Conservation (phyloP, 2,888 invertebrate species). For the Leucophora obtusa region DNA sequence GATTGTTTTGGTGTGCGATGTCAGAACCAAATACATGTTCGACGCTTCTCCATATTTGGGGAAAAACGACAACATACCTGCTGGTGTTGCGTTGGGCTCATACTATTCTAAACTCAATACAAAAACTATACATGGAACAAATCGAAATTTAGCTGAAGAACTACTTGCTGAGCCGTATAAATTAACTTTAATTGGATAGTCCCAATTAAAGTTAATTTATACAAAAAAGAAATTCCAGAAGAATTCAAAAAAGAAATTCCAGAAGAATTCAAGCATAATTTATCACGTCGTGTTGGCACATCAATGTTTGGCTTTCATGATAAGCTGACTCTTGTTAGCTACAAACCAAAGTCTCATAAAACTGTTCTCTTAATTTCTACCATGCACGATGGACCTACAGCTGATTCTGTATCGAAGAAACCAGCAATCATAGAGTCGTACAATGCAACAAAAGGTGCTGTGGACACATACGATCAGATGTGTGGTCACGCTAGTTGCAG, state of each 20-base stretch:
- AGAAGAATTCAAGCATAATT: no score
- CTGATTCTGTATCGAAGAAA: no score
- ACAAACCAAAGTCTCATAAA: conserved; percentile 42
- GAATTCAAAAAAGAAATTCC: no score
- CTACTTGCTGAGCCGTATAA: conserved; percentile 69
- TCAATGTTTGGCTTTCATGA: conserved; percentile 50
- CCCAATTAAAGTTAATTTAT: conserved; percentile 57
- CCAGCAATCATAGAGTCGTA: no score
- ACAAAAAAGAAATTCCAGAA: conserved; percentile 60
- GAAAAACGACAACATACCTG: conserved; percentile 14
- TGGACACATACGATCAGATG: conserved; percentile 15
- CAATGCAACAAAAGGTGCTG: no score
- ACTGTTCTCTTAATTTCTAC: no score
- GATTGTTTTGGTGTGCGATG: conserved; percentile 19
- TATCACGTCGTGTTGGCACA: no score
- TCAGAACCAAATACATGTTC: conserved; percentile 38
- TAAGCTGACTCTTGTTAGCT: conserved; percentile 48
- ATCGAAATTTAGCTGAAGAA: conserved; percentile 66
- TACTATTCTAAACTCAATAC: conserved; percentile 65
- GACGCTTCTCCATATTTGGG: conserved; percentile 40
- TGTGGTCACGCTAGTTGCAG: conserved; percentile 36
- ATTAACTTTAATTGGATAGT: conserved; percentile 60
- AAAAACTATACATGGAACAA: conserved; percentile 65
- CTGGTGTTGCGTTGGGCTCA: conserved; percentile 4
- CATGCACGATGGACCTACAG: no score